Conservation (phyloP, 2,888 invertebrate genomes). For the Agonopterix arenella region DNA sequence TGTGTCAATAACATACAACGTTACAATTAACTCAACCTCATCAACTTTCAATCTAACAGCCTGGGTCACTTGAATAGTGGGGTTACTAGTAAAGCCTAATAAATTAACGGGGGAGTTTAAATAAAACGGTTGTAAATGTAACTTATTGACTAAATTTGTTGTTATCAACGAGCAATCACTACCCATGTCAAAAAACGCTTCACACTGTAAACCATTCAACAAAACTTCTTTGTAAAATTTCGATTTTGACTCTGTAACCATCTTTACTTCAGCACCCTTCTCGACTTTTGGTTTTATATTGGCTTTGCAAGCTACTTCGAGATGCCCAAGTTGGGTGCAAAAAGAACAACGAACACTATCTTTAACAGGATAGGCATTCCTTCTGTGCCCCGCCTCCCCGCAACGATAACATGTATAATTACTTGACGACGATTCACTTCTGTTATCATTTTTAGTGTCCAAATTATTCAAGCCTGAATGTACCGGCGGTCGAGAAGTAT, state of each 20-base stretch:
- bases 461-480: background rate
- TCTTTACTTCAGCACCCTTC: conserved; percentile 16
- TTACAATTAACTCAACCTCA: conserved; percentile 5
- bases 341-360: conserved; percentile 14
- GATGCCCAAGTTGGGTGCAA: conserved; percentile 16
- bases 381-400: conserved; percentile 12
- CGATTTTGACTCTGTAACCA: conserved; percentile 3
- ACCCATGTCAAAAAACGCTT: conserved; percentile 17
- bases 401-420: conserved; percentile 8
- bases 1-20: conserved; percentile 7
- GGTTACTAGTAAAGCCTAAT: conserved; percentile 10
- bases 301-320: conserved; percentile 14
- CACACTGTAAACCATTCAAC: conserved; percentile 5
- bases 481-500: no score
- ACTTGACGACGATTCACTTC: background rate
- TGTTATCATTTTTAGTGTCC: background rate
- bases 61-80: conserved; percentile 4
- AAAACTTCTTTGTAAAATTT: conserved; percentile 14
- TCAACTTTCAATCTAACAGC: conserved; percentile 11
- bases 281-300: conserved; percentile 14
- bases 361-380: conserved; percentile 2
- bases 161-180: conserved; percentile 16
- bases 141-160: conserved; percentile 1
- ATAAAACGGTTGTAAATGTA: conserved; percentile 2
- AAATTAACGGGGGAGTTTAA: conserved; percentile 8